A percentile compares a stretch with the other conserved stretches of the same genome.
phyloP scores from a whole-genome alignment of 2,888 invertebrate genomes.

The Melikaiella ostensackeni region DNA sequence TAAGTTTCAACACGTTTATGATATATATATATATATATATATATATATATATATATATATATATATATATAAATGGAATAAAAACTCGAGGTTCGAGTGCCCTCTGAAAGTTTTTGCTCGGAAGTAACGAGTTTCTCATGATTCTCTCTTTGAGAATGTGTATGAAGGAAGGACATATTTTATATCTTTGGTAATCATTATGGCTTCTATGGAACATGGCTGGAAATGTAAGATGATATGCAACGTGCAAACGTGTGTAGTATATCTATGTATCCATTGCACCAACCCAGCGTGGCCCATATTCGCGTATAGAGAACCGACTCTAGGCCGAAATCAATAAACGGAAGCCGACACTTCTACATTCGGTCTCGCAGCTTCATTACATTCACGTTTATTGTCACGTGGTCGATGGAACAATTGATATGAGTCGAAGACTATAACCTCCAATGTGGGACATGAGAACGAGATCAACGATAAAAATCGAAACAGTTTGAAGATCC shows the following conservation, averaged over 20 bases:
- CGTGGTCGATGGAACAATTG: constrained; percentile 6
- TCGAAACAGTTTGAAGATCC: neutral
- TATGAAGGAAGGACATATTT: constrained; percentile 1
- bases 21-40: neutral
- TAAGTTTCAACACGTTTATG: neutral
- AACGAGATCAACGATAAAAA: neutral
- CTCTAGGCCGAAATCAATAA: constrained; percentile 73
- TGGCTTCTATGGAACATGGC: constrained; percentile 8
- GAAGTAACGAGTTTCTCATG: neutral
- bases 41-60: too few species aligned
- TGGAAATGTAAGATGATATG: constrained; percentile 36
- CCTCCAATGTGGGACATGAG: neutral
- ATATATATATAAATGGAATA: neutral
- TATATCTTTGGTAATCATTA: constrained; percentile 9
- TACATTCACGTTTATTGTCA: constrained; percentile 41
- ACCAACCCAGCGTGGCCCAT: constrained; percentile 64
- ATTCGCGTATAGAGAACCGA: constrained; percentile 61
- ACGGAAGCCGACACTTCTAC: constrained; percentile 70
- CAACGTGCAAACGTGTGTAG: constrained; percentile 28
- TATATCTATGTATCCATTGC: constrained; percentile 47
- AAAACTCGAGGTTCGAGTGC: neutral
- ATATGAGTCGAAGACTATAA: neutral
- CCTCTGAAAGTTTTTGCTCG: neutral
- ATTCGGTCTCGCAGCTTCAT: constrained; percentile 56
- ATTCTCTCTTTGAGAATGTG: constrained; percentile 14